A percentile compares a stretch with the other conserved stretches of the same genome.
phyloP scores from a whole-genome alignment of 2,113 vertebrate genomes.

The Leucosticte australis region DNA sequence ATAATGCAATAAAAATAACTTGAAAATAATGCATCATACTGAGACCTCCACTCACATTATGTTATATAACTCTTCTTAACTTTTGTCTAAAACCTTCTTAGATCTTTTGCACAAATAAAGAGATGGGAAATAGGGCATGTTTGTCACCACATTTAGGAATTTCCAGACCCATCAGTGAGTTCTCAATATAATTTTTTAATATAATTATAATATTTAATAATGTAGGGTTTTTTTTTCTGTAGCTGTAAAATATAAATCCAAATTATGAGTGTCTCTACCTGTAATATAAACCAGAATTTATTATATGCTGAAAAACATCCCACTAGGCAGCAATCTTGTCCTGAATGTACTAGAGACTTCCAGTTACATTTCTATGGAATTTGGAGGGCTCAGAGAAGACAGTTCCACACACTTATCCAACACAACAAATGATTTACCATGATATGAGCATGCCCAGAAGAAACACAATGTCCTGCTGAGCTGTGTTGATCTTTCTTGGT shows the following conservation, averaged over 20 bases:
- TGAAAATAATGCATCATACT: neutral
- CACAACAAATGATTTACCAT: rapidly evolving
- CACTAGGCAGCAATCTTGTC: neutral
- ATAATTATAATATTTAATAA: neutral
- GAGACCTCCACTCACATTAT: neutral
- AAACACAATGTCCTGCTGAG: neutral
- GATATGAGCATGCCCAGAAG: neutral
- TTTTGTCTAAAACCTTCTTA: neutral
- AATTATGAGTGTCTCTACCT: neutral
- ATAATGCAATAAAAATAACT: neutral
- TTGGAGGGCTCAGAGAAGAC: neutral
- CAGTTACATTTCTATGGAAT: neutral
- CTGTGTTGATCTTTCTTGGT: neutral
- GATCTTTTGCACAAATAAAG: neutral
- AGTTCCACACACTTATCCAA: neutral
- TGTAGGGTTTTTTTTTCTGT: neutral
- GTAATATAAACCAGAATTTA: neutral
- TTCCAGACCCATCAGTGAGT: neutral
- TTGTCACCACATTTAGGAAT: neutral
- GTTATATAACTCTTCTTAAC: neutral
- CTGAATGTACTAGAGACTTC: neutral
- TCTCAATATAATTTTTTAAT: neutral
- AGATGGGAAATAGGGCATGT: neutral
- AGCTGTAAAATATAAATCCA: neutral
- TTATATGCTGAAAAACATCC: neutral